phyloP scores from a whole-genome alignment of 2,888 invertebrate genomes.

The Glyphotaelius pellucidus region DNA sequence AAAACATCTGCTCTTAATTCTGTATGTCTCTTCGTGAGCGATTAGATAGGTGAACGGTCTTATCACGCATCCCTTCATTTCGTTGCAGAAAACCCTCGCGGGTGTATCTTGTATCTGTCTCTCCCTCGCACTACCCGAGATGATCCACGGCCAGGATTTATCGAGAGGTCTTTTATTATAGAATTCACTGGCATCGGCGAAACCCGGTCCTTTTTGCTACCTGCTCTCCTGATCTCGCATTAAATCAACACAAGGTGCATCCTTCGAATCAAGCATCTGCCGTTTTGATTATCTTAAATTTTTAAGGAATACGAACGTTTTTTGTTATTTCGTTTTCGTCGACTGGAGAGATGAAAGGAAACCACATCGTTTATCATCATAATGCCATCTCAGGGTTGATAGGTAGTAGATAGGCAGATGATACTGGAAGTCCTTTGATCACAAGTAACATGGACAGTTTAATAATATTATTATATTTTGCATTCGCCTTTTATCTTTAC shows the following conservation, averaged over 20 bases:
- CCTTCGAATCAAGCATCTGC: constrained; percentile 64
- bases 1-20: constrained; percentile 63
- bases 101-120: constrained; percentile 45
- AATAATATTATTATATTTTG: neutral
- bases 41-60: constrained; percentile 48
- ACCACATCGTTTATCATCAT: constrained; percentile 55
- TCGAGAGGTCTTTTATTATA: constrained; percentile 38
- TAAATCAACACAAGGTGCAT: constrained; percentile 67
- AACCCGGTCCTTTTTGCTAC: constrained; percentile 65
- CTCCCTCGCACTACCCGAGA: constrained; percentile 31
- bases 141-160: constrained; percentile 43
- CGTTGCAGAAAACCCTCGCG: constrained; percentile 36
- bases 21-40: constrained; percentile 50
- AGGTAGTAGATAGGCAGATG: constrained; percentile 1
- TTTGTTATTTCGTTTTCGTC: constrained; percentile 41
- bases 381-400: neutral
- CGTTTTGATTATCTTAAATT: constrained; percentile 65
- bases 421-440: neutral
- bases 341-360: constrained; percentile 47
- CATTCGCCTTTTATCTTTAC: neutral
- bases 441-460: neutral
- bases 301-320: constrained; percentile 53
- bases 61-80: constrained; percentile 45
- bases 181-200: constrained; percentile 45
- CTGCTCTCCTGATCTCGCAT: constrained; percentile 63